Percentiles rank a stretch among this genome's conserved stretches.
Evolutionary conservation across 2,113 vertebrate species (phyloP).

Genomic region (Polypterus senegalus): DNA sequence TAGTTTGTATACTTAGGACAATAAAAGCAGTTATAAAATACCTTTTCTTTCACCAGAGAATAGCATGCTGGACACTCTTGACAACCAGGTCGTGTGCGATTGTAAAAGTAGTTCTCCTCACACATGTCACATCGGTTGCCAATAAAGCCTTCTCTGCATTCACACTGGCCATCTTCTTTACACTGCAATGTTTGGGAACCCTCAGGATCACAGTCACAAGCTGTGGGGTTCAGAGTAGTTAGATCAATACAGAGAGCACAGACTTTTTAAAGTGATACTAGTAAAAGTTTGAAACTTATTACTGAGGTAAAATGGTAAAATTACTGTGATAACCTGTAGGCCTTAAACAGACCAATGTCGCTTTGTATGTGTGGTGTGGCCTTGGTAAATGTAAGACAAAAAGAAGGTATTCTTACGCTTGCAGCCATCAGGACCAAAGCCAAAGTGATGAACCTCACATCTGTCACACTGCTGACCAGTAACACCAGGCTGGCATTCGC

Average conservation of each 20-base stretch:
- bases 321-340: too few relatives aligned
- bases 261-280: too few relatives aligned
- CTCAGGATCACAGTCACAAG: constrained; percentile 86
- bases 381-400: too few relatives aligned
- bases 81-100: constrained; percentile 78
- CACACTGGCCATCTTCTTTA: constrained; percentile 65
- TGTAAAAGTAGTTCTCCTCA: constrained; percentile 96
- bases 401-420: constrained; percentile 67
- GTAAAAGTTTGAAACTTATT: too few relatives aligned
- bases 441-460: constrained; percentile 87
- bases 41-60: constrained; percentile 85
- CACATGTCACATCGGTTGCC: constrained; percentile 86
- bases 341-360: too few relatives aligned
- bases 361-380: too few relatives aligned
- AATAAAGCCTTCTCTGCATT: constrained; percentile 82
- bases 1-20: accelerated
- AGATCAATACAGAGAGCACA: too few relatives aligned
- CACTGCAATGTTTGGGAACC: constrained; percentile 76
- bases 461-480: constrained; percentile 64
- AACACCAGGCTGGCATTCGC: constrained; percentile 87
- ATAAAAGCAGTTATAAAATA: constrained; percentile 18
- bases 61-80: constrained; percentile 93
- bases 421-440: constrained; percentile 80
- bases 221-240: constrained; percentile 32
- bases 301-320: too few relatives aligned